Evolutionary conservation across 2,113 vertebrate species (phyloP).

Genomic region (Numenius arquata): DNA sequence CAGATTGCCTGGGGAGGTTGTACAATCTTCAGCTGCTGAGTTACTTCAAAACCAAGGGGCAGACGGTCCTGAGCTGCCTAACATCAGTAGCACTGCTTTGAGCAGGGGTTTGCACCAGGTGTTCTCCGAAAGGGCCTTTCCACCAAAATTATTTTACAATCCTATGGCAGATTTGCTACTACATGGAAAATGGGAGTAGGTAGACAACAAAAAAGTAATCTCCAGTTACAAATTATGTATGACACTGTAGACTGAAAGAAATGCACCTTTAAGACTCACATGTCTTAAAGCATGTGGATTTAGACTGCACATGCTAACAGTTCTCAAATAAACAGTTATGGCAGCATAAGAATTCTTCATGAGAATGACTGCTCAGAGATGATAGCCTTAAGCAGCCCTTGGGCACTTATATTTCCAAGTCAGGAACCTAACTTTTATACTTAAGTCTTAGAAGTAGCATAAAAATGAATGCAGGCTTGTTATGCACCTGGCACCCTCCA

Average conservation of each 20-base stretch:
- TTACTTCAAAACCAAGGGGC: not conserved
- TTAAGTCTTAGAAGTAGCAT: not conserved
- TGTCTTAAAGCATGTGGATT: accelerated
- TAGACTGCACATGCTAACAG: not conserved
- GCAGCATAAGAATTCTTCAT: not conserved
- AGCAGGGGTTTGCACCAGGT: not conserved
- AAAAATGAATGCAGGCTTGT: not conserved
- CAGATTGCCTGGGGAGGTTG: not conserved
- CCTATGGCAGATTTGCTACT: not conserved
- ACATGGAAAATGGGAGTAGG: not conserved
- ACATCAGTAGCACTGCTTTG: not conserved
- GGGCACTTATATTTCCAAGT: not conserved
- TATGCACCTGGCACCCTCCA: not conserved
- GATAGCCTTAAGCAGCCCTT: not conserved
- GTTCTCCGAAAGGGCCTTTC: not conserved
- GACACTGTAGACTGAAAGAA: not conserved
- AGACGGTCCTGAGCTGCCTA: not conserved
- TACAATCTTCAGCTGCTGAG: not conserved
- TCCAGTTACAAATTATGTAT: not conserved
- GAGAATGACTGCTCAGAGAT: not conserved
- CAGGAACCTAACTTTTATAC: not conserved
- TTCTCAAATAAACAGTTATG: not conserved
- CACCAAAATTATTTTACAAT: not conserved
- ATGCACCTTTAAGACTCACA: not conserved
- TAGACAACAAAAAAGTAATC: not conserved